Evolutionary conservation across 2,888 invertebrate species (phyloP), one percentile per base, ranked within the genome.

Genomic region (Drosophila neutralis): DNA sequence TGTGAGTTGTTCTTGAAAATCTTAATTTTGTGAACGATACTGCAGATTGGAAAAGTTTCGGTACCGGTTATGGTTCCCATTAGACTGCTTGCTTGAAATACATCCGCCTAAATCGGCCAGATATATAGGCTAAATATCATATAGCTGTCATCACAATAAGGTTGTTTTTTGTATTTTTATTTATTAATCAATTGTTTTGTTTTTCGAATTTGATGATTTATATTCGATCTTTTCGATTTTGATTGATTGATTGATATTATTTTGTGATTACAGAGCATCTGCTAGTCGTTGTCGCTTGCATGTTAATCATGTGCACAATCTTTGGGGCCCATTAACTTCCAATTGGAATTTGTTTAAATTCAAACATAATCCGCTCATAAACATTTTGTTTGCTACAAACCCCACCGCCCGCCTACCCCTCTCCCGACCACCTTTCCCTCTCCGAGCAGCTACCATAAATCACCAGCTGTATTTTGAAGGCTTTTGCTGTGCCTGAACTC

Each of bases 301-400:
- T 42, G 3, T 51, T 24, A 38, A 11, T 62, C 59, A 24, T 49
- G 45, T 36, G 52, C 49, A 69, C 79, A 83, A 83, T 85, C 84
- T 85, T 78, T 66, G 82, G 78, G 80, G 86, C 85, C 89, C 85
- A 89, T 91, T 91, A 87, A 89, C 86, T 83, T 82, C 83, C 59
- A 89, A 83, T 84, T 84, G 76, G 81, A 84, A 90, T 87, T 88
- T 72, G 70, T 75, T 65, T 63, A 73, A 73, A 84, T 78, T 72
- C 85, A 76, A 81, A 80, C 75, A 68, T 90, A 91, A 91, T 91
- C 90, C 91, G 82, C 90, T 88, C 91, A 83, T 91, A 91, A 91
- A 91, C 90, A 91, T 83, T 64, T 70, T 76, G 69, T 69, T 66
- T 77, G 78, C 58, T 67, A 76, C 75, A 10, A 35, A 11, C 36